Evolutionary conservation across 2,797 vertebrate genomes (phyloP).

Genomic region (Sebastes nivosus): DNA sequence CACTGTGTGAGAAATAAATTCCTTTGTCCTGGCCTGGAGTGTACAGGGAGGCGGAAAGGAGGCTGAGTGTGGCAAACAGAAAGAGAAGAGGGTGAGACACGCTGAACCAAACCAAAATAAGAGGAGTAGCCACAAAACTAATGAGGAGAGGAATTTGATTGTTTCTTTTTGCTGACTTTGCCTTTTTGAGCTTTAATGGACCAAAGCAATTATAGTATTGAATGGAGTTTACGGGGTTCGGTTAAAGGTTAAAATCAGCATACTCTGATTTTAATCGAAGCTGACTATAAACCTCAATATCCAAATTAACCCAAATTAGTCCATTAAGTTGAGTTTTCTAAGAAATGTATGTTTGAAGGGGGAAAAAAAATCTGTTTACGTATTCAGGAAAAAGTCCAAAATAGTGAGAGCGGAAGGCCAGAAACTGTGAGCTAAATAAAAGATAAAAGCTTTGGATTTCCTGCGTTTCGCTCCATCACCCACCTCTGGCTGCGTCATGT

Average conservation of each 20-base stretch:
- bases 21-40: not conserved
- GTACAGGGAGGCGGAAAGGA: not conserved
- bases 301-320: not conserved
- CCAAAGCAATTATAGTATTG: not conserved
- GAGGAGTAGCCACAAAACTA: not conserved
- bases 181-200: not conserved
- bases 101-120: not conserved
- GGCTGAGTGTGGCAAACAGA: not conserved
- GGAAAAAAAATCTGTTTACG: not conserved
- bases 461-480: slow-evolving; percentile 27
- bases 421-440: slow-evolving; percentile 36
- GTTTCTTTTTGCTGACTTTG: not conserved
- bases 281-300: not conserved
- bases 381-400: slow-evolving; percentile 9
- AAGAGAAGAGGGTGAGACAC: not conserved
- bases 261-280: not conserved
- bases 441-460: slow-evolving; percentile 30
- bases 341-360: not conserved
- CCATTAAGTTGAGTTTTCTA: not conserved
- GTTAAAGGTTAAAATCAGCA: not conserved
- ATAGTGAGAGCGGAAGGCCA: not conserved
- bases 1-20: slow-evolving; percentile 9
- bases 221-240: not conserved
- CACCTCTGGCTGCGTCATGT: slow-evolving; percentile 50
- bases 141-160: not conserved